Conservation (phyloP, 2,113 vertebrate species). For the Copsychus sechellarum region DNA sequence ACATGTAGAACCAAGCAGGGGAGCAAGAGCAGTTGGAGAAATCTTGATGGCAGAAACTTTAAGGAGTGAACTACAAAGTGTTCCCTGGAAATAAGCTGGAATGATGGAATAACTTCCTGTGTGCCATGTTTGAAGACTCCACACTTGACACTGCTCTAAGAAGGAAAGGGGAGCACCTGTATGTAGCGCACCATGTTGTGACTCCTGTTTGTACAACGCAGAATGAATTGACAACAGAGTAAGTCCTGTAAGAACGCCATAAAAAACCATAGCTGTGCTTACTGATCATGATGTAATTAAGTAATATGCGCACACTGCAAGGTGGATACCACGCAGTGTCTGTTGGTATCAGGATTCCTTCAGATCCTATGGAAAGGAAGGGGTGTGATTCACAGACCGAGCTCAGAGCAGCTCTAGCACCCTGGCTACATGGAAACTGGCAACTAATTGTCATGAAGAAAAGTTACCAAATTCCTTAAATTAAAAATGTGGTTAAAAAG, state of each 20-base stretch:
- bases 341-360: background rate
- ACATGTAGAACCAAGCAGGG: background rate
- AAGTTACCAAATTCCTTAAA: background rate
- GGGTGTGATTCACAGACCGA: background rate
- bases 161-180: background rate
- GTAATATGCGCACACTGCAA: background rate
- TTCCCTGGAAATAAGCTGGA: background rate
- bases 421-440: background rate
- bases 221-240: background rate
- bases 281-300: background rate
- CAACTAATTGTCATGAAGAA: background rate
- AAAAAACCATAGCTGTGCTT: background rate
- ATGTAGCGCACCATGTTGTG: background rate
- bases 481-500: background rate
- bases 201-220: background rate
- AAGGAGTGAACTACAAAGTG: background rate
- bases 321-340: background rate
- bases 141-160: background rate
- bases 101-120: background rate
- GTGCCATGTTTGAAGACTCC: background rate
- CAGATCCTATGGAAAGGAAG: background rate
- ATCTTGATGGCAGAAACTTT: background rate
- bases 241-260: background rate
- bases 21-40: background rate
- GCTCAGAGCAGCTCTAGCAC: background rate